Conservation (phyloP, 2,797 vertebrate species). For the Myotis daubentonii region DNA sequence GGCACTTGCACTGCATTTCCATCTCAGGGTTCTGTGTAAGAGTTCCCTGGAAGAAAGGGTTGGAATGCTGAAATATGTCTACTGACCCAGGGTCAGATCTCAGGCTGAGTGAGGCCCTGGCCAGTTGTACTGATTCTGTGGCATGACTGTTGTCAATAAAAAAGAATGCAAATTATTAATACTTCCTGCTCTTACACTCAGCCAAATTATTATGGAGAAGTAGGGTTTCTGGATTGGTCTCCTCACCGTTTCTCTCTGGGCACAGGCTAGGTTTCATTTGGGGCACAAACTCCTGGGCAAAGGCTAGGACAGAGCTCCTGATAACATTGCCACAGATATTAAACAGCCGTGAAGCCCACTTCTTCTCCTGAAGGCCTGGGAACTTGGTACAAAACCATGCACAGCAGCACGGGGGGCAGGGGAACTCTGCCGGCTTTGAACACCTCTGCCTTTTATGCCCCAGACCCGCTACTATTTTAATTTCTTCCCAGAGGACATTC, state of each 20-base stretch:
- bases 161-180: slow-evolving; percentile 38
- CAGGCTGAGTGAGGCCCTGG: background rate
- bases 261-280: slow-evolving; percentile 6
- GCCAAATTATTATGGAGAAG: slow-evolving; percentile 25
- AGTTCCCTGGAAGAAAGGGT: background rate
- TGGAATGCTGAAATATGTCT: background rate
- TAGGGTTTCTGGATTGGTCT: background rate
- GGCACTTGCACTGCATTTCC: background rate
- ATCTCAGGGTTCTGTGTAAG: background rate
- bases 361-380: background rate
- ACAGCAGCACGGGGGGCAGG: background rate
- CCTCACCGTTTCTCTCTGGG: background rate
- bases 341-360: background rate
- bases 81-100: background rate
- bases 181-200: slow-evolving; percentile 15
- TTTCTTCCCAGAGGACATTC: background rate
- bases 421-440: background rate
- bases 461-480: background rate
- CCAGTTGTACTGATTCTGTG: background rate
- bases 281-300: slow-evolving; percentile 6
- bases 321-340: background rate
- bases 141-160: background rate
- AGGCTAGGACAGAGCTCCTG: background rate
- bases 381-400: background rate
- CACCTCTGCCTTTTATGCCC: background rate